Evolutionary conservation across 2,113 vertebrate genomes (phyloP).

Genomic region (Eulemur macaco): DNA sequence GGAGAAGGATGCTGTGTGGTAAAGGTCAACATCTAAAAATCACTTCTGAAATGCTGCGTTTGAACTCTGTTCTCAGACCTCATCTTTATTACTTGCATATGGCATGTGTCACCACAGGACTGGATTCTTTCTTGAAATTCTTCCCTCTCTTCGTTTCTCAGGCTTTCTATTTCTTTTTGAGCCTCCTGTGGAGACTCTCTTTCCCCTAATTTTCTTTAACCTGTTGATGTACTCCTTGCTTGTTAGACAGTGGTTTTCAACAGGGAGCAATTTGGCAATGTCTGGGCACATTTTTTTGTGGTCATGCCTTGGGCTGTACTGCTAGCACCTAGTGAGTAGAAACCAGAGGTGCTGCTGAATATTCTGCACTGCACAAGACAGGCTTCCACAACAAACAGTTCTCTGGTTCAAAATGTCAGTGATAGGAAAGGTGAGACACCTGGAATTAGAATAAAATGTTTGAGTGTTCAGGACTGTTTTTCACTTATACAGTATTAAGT

Average conservation of each 20-base stretch:
- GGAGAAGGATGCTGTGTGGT: neutral
- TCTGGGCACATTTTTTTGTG: neutral
- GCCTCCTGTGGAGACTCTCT: neutral
- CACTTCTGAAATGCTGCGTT: neutral
- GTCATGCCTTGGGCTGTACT: fast-evolving
- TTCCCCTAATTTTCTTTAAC: neutral
- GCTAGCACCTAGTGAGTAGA: neutral
- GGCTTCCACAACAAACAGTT: neutral
- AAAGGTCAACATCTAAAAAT: neutral
- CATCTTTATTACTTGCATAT: neutral
- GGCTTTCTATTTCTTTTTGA: neutral
- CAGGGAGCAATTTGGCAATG: neutral
- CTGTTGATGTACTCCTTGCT: neutral
- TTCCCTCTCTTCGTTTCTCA: neutral
- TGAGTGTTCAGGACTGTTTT: neutral
- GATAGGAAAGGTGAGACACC: neutral
- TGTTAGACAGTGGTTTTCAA: neutral
- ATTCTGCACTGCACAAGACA: neutral
- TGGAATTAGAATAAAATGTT: neutral
- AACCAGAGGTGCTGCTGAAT: neutral
- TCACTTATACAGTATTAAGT: neutral
- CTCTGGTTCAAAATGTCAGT: neutral
- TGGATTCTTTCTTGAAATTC: neutral
- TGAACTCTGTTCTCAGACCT: neutral
- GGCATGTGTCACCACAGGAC: neutral